Evolutionary conservation across 1,140 invertebrate species (phyloP).

Genomic region (Pseudomyrmex concolor): DNA sequence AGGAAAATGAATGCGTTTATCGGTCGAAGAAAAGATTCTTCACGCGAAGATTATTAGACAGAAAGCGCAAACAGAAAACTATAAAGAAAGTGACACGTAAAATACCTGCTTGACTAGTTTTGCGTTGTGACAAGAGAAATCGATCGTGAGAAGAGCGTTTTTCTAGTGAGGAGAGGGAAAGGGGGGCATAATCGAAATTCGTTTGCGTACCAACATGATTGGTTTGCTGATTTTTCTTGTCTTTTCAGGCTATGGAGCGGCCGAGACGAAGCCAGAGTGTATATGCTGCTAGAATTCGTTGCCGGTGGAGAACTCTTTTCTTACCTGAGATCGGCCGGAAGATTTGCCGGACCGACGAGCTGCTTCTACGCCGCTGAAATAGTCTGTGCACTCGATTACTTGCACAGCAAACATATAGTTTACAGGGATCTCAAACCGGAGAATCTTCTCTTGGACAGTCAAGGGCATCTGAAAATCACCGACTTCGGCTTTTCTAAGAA

Average conservation of each 20-base stretch:
- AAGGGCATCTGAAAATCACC: constrained; percentile 98
- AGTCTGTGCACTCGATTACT: constrained; percentile 95
- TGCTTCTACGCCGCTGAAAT: constrained; percentile 98
- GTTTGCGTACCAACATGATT: background rate
- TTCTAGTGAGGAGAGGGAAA: background rate
- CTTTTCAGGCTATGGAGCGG: constrained; percentile 94
- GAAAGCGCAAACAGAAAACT: constrained; percentile 50
- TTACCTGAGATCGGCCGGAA: constrained; percentile 96
- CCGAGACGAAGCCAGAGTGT: constrained; percentile 94
- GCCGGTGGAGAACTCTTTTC: constrained; percentile 98
- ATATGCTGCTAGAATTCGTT: constrained; percentile 97
- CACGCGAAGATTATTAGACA: constrained; percentile 1
- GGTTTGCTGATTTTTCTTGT: background rate
- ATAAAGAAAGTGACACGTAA: constrained; percentile 19
- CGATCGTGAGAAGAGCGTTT: constrained; percentile 23
- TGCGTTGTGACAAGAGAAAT: constrained; percentile 40
- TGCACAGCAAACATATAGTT: constrained; percentile 94
- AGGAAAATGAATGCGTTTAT: constrained; percentile 54
- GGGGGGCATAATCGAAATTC: background rate
- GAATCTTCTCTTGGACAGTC: constrained; percentile 95
- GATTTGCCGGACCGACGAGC: constrained; percentile 93
- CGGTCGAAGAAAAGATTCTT: constrained; percentile 39
- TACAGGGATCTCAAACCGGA: constrained; percentile 95
- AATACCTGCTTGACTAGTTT: constrained; percentile 28
- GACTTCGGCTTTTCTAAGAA: constrained; percentile 99